Evolutionary conservation across 2,113 vertebrate genomes (phyloP), one percentile per base, ranked within the genome.

Genomic region (Lagenorhynchus albirostris): DNA sequence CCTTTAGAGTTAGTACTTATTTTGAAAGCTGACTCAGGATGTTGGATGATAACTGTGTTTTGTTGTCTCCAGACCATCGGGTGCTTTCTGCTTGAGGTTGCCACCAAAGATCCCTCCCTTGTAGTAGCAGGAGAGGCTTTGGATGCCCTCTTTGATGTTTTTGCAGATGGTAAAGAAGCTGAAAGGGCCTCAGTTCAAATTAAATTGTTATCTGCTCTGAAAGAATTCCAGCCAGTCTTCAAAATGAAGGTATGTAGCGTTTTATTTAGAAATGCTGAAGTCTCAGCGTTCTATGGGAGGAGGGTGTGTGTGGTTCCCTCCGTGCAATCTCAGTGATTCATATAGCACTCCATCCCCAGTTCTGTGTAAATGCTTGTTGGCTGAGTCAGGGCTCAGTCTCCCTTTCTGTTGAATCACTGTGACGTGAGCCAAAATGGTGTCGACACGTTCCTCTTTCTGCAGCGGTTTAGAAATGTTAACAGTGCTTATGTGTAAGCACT

Each of bases 71-170:
- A 99, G 99, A 98, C 99, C 98, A 99, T 99, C 36, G 99, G 99
- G 91, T 99, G 97, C 83, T 99, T 99, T 83, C 99, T 99, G 95
- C 99, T 99, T 70, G 99, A 99, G 71, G 99, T 99, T 13, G 99
- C 99, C 41, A 98, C 98, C 18, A 99, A 98, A 97, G 99, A 99
- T 25, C 44, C 98, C 31, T 99, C 99, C 91, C 99, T 99, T 55
- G 99, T 99, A 44, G 99, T 99, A 50, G 99, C 99, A 8, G 99
- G 99, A 70, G 99, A 99, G 98, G 99, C 99, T 23, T 98, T 99
- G 89, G 99, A 99, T 77, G 99, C 99, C 53, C 98, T 99, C 97
- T 99, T 99, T 91, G 99, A 99, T 47, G 99, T 99, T 33, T 99
- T 99, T 96, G 99, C 99, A 5, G 99, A 99, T 77, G 99, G 99